Conservation (phyloP, 92 coral and sea anemone species). For the Heteractis magnifica region DNA sequence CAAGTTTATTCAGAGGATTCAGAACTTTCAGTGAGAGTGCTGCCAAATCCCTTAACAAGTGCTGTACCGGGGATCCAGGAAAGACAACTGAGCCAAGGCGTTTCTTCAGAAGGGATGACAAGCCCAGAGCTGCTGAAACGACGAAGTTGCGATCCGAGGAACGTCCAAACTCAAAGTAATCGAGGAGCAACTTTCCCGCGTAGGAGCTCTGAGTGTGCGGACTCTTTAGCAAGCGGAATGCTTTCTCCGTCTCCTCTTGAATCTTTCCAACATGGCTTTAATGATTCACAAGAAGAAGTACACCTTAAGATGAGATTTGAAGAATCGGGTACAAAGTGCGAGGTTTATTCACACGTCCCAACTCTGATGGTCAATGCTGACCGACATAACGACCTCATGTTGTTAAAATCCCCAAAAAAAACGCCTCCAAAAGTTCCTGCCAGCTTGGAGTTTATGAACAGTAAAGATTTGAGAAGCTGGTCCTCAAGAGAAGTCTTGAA, state of each 20-base stretch:
- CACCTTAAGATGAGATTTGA: not conserved
- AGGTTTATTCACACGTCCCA: not conserved
- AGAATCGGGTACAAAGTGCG: not conserved
- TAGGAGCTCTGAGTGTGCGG: not conserved
- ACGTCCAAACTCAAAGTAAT: not conserved
- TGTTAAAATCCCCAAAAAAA: not conserved
- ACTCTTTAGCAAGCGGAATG: not conserved
- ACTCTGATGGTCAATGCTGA: not conserved
- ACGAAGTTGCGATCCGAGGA: not conserved
- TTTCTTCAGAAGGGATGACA: too few relatives aligned
- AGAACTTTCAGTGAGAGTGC: too few relatives aligned
- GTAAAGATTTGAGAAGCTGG: conserved; percentile 11
- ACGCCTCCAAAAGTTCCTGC: not conserved
- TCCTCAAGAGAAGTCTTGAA: conserved; percentile 6
- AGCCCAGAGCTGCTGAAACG: not conserved
- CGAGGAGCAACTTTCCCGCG: not conserved
- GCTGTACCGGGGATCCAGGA: not conserved
- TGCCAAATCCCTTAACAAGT: not conserved
- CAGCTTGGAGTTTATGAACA: not conserved
- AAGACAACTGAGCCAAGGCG: not conserved
- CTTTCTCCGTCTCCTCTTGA: not conserved
- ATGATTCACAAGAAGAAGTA: not conserved
- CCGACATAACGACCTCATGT: not conserved
- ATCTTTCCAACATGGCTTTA: not conserved
- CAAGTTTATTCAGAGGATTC: not conserved